Evolutionary conservation across 2,113 vertebrate genomes (phyloP), one percentile per base, ranked within the genome.

Genomic region (Artemisiospiza belli): DNA sequence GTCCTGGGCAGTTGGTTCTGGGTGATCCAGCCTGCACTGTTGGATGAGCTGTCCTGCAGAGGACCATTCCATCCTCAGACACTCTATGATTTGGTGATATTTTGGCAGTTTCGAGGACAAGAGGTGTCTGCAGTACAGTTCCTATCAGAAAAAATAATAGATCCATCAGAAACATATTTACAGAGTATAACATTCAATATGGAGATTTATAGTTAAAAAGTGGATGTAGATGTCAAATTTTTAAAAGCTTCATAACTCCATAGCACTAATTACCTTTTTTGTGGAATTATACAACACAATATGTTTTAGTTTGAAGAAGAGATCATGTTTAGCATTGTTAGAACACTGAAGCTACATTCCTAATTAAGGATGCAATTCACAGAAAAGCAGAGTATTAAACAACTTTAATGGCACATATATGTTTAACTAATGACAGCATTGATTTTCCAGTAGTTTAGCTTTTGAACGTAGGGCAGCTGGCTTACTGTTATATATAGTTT

Each of bases 381-480:
- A 89, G 66, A 49, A 64, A 83, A 78, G 19, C 10, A 13, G 11
- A 25, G n/a, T 54, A 89, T 68, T 79, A 94, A 94, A 92, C 33
- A 68, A 46, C 9, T 49, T n/a, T 46, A 72, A 83, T 28, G 57
- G 44, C n/a, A 92, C 17, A 17, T 89, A 59, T 80, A 90, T 93
- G 55, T 90, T 70, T 81, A 91, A 92, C 73, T 95, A 92, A 84
- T 83, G 55, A 87, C 27, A 88, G 5, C 39, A 89, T 63, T 64
- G 76, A 92, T 96, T 96, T 94, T 90, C 92, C 89, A 77, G 46
- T 49, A 89, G 47, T 80, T 90, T 73, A 89, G 39, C 21, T 80
- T 49, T 39, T 54, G 30, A 94, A 41, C 51, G 47, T 8, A 75
- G 57, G 66, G 37, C 27, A 91, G 25, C 57, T 83, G 39, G 21